Base-by-base conservation (phyloP, 2,888 invertebrate species). In the Andrena flavipes region DNA sequence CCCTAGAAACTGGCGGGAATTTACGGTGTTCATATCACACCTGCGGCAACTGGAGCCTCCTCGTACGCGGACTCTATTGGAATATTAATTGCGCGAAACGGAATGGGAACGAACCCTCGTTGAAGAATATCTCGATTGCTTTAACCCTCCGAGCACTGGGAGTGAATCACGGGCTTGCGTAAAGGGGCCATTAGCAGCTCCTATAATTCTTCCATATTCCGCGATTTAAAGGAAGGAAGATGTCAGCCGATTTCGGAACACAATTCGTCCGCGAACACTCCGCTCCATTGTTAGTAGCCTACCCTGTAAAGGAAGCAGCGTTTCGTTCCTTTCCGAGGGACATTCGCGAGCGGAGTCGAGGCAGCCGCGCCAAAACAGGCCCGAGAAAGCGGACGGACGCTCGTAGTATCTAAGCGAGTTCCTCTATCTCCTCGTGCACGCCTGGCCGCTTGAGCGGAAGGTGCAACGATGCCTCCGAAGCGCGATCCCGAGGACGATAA, bases 401-500 rank as follows among this genome's bases (percentile, higher is more conserved):
- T n/a, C 16, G 51, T 29, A 63, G 67, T 69, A 74, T 78, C 64
- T 78, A 70, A 26, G 56, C 67, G 70, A 33, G 73, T 59, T 59
- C 23, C 59, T 68, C 77, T 74, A 71, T 77, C 83, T 69, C 68
- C n/a, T 16, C 35, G 23, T 64, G 63, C 62, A 74, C 74, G 74
- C 49, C 33, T 65, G 81, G 64, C 30, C 77, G 49, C 42, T 35
- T 23, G 56, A 69, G 71, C 70, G 74, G 65, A 72, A 70, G 72
- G 82, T 78, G 84, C 87, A 84, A 85, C 88, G 85, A 88, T 88
- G 87, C 87, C 85, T 87, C 78, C 84, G 82, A 87, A 81, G 87
- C 88, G 87, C 90, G 90, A 91, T 91, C 87, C 86, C 84, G 85
- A 82, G 84, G 86, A 87, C 88, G 91, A 91, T 91, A 91, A 91